Percentiles rank a stretch among this genome's conserved stretches.
Evolutionary conservation across 2,113 vertebrate species (phyloP).

Genomic region (Leptobrachium leishanense): DNA sequence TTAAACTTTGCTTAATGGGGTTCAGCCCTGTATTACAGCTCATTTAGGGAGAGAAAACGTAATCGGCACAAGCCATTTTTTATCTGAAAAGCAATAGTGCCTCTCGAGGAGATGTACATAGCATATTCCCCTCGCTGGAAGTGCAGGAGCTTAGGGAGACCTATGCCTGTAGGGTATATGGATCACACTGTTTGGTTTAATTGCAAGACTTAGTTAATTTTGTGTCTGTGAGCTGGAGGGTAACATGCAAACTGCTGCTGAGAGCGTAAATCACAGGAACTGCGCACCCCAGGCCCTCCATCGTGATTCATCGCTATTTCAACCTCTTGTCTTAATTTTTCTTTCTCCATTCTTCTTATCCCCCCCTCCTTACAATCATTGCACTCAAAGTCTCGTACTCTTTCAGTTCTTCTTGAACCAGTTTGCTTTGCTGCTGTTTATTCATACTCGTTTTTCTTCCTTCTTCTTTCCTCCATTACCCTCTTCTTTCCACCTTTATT

Average conservation of each 20-base stretch:
- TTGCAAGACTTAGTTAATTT: constrained; percentile 25
- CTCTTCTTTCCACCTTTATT: not conserved
- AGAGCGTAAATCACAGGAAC: constrained; percentile 26
- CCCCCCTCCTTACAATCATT: no score
- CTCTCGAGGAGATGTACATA: not conserved
- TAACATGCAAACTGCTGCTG: constrained; percentile 12
- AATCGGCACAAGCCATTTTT: not conserved
- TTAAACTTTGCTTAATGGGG: no score
- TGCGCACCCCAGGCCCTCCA: constrained; percentile 8
- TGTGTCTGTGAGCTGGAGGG: constrained; percentile 21
- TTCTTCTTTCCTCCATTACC: not conserved
- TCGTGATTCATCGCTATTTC: not conserved
- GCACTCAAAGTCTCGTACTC: no score
- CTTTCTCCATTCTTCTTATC: not conserved
- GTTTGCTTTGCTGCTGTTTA: no score
- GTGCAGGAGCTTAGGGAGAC: not conserved
- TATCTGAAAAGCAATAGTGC: not conserved
- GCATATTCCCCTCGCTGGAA: not conserved
- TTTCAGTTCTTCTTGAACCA: no score
- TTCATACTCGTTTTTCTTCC: not conserved
- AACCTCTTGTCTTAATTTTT: not conserved
- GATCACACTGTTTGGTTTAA: constrained; percentile 37
- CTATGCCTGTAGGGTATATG: not conserved
- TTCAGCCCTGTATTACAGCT: no score
- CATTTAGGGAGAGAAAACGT: not conserved